Percentiles rank a stretch among this genome's conserved stretches.
Evolutionary conservation across 2,888 invertebrate genomes (phyloP).

Genomic region (Aleiodes alternator): DNA sequence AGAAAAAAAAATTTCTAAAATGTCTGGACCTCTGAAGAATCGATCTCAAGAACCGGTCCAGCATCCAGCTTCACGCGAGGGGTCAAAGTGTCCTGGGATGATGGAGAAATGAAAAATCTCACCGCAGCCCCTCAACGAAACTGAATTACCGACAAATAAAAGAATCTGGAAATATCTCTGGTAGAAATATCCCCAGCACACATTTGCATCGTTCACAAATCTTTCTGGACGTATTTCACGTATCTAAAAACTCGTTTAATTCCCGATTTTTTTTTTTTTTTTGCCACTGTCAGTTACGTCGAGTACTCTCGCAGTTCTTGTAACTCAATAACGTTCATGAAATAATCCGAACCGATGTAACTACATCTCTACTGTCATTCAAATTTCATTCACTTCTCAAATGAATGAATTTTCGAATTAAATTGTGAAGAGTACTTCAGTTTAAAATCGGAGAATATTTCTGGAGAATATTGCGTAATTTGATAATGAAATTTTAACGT

Average conservation of each 20-base stretch:
- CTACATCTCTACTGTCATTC: not conserved
- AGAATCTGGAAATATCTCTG: too few species aligned
- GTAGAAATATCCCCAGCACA: too few species aligned
- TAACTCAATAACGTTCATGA: constrained; percentile 9
- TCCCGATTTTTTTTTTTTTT: constrained; percentile 10
- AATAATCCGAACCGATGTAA: not conserved
- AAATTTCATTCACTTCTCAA: not conserved
- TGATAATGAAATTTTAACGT: too few species aligned
- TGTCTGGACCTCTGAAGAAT: not conserved
- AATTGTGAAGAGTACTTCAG: not conserved
- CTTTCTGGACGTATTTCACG: too few species aligned
- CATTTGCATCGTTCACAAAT: too few species aligned
- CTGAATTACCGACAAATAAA: too few species aligned
- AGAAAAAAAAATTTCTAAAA: too few species aligned
- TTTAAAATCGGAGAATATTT: not conserved
- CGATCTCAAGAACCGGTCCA: constrained; percentile 23
- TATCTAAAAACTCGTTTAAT: not conserved
- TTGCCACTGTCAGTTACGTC: constrained; percentile 2
- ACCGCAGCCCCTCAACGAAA: not conserved
- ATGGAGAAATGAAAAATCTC: constrained; percentile 14
- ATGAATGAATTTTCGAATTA: constrained; percentile 13
- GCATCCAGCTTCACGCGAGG: not conserved
- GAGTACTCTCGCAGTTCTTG: not conserved
- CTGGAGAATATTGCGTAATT: not conserved
- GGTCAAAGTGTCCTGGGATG: constrained; percentile 26